These are phyloP conservation scores for Vimba vimba DNA, from an alignment of 2,113 vertebrate species.

Conservation along the genomic window DNA sequence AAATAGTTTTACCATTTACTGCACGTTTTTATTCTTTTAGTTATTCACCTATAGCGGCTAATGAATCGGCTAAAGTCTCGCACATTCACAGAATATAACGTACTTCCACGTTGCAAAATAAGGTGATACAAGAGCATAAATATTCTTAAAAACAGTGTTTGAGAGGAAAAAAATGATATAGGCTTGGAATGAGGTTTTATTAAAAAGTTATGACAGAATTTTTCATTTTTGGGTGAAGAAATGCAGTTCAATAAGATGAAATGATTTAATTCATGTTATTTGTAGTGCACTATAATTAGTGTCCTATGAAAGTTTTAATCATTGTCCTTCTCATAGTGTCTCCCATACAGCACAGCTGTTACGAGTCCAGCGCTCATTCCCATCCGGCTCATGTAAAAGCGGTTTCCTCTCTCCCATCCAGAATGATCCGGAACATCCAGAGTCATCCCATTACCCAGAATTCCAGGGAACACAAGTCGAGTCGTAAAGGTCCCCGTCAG, in stretches of 20 bases:
- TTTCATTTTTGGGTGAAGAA: background rate
- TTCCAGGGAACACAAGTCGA: constrained; percentile 80
- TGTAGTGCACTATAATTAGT: background rate
- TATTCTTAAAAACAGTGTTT: background rate
- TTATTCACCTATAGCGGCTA: too few relatives aligned
- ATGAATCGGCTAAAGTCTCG: too few relatives aligned
- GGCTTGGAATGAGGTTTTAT: background rate
- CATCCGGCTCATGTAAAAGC: constrained; percentile 79
- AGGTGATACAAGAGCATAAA: background rate
- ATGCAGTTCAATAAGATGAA: background rate
- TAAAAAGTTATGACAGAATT: background rate
- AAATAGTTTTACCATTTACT: too few relatives aligned
- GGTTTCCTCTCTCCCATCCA: constrained; percentile 70
- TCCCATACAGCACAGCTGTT: constrained; percentile 87
- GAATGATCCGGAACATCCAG: constrained; percentile 80
- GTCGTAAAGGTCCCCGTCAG: constrained; percentile 85
- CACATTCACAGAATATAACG: too few relatives aligned
- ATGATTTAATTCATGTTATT: background rate
- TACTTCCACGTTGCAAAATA: too few relatives aligned
- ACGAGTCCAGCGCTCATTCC: constrained; percentile 81
- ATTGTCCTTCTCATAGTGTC: constrained; percentile 84
- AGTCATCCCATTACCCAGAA: constrained; percentile 80
- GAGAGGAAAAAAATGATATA: too few relatives aligned
- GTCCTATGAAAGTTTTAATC: background rate
- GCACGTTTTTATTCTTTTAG: too few relatives aligned